phyloP scores from a whole-genome alignment of 2,113 vertebrate species.

The Phoenicopterus ruber region DNA sequence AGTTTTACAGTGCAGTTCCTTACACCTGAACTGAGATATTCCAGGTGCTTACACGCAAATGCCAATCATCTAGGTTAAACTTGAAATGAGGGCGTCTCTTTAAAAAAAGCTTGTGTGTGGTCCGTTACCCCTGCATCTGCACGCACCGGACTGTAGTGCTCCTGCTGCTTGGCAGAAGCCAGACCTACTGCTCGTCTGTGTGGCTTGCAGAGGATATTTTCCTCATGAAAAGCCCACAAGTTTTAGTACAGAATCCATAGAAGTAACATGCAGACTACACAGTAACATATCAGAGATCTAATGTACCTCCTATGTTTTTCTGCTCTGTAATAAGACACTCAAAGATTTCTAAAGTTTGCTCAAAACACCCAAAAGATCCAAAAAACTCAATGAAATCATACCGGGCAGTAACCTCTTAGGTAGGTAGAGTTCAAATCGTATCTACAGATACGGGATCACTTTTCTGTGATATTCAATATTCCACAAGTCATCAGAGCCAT shows the following conservation, averaged over 20 bases:
- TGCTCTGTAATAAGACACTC: not conserved
- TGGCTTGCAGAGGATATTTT: not conserved
- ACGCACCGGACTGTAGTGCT: not conserved
- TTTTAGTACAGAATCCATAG: not conserved
- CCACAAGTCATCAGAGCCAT: not conserved
- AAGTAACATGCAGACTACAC: not conserved
- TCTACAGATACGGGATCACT: not conserved
- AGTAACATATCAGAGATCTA: not conserved
- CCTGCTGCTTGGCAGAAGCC: not conserved
- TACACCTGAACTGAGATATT: not conserved
- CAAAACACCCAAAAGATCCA: not conserved
- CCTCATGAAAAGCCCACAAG: not conserved
- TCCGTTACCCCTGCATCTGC: not conserved
- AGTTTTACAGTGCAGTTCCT: not conserved
- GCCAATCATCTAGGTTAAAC: not conserved
- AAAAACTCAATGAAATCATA: not conserved
- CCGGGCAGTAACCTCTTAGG: not conserved
- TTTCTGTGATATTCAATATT: not conserved
- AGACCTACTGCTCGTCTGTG: not conserved
- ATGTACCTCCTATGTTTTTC: not conserved
- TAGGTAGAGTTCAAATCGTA: not conserved
- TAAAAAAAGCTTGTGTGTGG: not conserved
- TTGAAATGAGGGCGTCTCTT: not conserved
- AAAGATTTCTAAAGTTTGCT: not conserved
- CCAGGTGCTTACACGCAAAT: not conserved